Conservation (phyloP, 2,888 invertebrate genomes). For the Pyrochroa serraticornis region DNA sequence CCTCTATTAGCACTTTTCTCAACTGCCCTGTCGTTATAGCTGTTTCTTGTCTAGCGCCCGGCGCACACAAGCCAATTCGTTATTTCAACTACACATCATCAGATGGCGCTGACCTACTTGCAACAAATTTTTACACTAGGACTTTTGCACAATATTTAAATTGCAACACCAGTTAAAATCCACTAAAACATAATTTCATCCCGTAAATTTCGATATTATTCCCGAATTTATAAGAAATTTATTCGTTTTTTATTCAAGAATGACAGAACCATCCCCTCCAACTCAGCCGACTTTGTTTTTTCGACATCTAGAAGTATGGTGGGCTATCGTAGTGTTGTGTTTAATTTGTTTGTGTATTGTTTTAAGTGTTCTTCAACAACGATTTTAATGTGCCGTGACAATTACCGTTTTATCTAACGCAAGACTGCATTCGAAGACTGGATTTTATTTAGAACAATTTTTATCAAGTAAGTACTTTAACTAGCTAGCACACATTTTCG, state of each 20-base stretch:
- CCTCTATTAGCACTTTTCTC: too few species aligned
- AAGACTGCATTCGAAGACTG: slow-evolving; percentile 33
- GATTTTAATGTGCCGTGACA: slow-evolving; percentile 26
- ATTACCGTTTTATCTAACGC: slow-evolving; percentile 5
- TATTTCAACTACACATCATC: too few species aligned
- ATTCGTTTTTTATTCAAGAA: background rate
- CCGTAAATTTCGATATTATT: too few species aligned
- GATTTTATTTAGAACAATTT: slow-evolving; percentile 8
- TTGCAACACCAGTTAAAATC: too few species aligned
- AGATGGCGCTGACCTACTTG: too few species aligned
- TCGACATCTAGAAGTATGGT: slow-evolving; percentile 10
- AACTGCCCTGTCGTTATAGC: too few species aligned
- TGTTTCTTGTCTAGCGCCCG: too few species aligned
- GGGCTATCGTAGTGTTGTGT: slow-evolving; percentile 10
- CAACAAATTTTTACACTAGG: too few species aligned
- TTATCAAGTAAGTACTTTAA: background rate
- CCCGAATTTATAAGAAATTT: background rate
- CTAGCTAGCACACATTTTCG: too few species aligned
- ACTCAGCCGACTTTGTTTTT: slow-evolving; percentile 7
- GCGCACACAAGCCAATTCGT: too few species aligned
- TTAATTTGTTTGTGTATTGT: slow-evolving; percentile 14
- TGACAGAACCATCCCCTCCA: background rate
- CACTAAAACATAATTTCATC: too few species aligned
- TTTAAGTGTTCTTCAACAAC: slow-evolving; percentile 16
- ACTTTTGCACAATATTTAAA: too few species aligned